phyloP scores from a whole-genome alignment of 2,797 vertebrate genomes.

The Gymnopithys bicolor region DNA sequence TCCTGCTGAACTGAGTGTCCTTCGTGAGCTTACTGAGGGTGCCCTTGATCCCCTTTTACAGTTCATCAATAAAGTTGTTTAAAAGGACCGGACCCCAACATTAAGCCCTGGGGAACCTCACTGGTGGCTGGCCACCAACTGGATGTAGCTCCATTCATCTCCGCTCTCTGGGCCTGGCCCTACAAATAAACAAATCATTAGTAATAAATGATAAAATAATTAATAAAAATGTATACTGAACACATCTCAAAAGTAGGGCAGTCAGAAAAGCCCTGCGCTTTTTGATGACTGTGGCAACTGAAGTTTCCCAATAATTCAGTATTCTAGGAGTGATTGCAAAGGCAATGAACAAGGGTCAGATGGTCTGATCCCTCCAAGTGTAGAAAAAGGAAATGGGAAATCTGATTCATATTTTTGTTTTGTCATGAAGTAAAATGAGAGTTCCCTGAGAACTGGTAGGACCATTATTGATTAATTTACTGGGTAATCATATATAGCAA shows the following conservation, averaged over 20 bases:
- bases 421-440: background rate
- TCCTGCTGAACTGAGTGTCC: accelerated
- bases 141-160: background rate
- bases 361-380: background rate
- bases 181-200: background rate
- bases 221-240: background rate
- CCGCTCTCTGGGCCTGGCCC: background rate
- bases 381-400: background rate
- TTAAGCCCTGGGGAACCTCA: background rate
- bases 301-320: background rate
- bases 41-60: accelerated
- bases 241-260: background rate
- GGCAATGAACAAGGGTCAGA: background rate
- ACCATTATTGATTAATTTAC: background rate
- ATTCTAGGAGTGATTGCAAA: background rate
- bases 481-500: background rate
- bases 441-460: background rate
- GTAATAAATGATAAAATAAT: background rate
- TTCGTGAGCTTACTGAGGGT: no score
- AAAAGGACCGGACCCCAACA: background rate
- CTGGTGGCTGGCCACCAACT: background rate
- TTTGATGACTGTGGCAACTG: background rate
- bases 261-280: background rate
- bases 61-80: background rate
- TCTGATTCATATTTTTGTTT: background rate